phyloP scores from a whole-genome alignment of 2,113 vertebrate genomes.

The Stigmatopora nigra region DNA sequence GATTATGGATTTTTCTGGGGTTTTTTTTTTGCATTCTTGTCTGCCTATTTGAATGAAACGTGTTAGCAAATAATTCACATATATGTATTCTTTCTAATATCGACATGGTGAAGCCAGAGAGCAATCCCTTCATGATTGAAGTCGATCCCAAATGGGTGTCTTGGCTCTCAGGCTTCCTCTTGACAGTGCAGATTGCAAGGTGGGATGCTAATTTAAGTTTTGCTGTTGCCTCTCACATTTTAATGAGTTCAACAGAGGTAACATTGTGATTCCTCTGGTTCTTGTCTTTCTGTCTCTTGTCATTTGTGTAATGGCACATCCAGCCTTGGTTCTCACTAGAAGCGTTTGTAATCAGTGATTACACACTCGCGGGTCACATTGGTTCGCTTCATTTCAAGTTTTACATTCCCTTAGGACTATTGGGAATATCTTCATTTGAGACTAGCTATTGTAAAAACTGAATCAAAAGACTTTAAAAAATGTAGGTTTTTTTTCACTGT shows the following conservation, averaged over 20 bases:
- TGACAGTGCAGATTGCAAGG: slow-evolving; percentile 21
- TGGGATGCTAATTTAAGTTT: slow-evolving; percentile 34
- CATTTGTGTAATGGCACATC: slow-evolving; percentile 29
- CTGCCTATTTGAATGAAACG: slow-evolving; percentile 34
- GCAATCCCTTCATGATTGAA: slow-evolving; percentile 15
- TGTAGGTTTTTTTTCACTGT: slow-evolving; percentile 46
- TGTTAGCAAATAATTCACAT: slow-evolving; percentile 32
- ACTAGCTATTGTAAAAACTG: slow-evolving; percentile 48
- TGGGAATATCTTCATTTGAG: slow-evolving; percentile 51
- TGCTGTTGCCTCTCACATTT: slow-evolving; percentile 24
- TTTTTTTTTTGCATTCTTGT: slow-evolving; percentile 25
- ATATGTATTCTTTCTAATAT: slow-evolving; percentile 16
- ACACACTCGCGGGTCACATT: slow-evolving; percentile 40
- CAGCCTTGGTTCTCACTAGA: slow-evolving; percentile 20
- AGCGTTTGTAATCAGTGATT: slow-evolving; percentile 53
- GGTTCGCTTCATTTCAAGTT: slow-evolving; percentile 49
- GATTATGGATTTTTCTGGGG: slow-evolving; percentile 53
- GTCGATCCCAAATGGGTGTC: slow-evolving; percentile 26
- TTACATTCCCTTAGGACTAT: slow-evolving; percentile 49
- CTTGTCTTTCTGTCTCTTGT: slow-evolving; percentile 31
- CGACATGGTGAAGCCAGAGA: slow-evolving; percentile 14
- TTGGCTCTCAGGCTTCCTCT: slow-evolving; percentile 13
- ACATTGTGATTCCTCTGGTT: slow-evolving; percentile 8
- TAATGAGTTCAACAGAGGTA: slow-evolving; percentile 44
- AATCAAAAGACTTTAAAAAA: slow-evolving; percentile 38